Conservation (phyloP, 1,140 invertebrate genomes). For the Rhagoletis zephyria region DNA sequence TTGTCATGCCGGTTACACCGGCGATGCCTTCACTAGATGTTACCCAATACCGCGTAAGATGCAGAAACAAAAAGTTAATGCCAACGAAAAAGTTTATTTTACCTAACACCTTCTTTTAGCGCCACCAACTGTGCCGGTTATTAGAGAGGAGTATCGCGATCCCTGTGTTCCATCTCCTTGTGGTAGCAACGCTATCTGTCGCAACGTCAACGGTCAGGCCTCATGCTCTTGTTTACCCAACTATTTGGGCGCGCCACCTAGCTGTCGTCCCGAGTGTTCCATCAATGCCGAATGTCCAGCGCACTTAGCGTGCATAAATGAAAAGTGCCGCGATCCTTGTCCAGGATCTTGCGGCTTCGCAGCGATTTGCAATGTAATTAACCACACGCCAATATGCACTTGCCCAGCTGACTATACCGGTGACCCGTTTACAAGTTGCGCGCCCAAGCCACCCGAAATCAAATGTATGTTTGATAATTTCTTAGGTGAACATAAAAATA, state of each 20-base stretch:
- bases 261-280: slow-evolving; percentile 84
- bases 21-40: slow-evolving; percentile 87
- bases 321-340: slow-evolving; percentile 85
- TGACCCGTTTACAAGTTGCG: slow-evolving; percentile 84
- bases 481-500: not conserved
- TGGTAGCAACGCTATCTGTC: slow-evolving; percentile 85
- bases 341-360: slow-evolving; percentile 85
- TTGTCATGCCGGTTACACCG: slow-evolving; percentile 83
- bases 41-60: slow-evolving; percentile 64
- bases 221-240: slow-evolving; percentile 83
- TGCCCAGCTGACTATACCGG: slow-evolving; percentile 84
- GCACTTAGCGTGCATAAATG: slow-evolving; percentile 80
- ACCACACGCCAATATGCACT: slow-evolving; percentile 88
- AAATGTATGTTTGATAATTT: slow-evolving; percentile 45
- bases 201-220: slow-evolving; percentile 79
- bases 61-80: not conserved
- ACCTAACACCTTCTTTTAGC: slow-evolving; percentile 55
- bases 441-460: slow-evolving; percentile 67
- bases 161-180: slow-evolving; percentile 85
- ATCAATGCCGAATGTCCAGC: slow-evolving; percentile 84
- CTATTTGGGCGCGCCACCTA: slow-evolving; percentile 82
- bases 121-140: slow-evolving; percentile 65
- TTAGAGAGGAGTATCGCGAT: slow-evolving; percentile 79
- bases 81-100: slow-evolving; percentile 75
- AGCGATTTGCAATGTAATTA: slow-evolving; percentile 86